These are phyloP conservation scores for Tenodera sinensis DNA, from an alignment of 2,888 invertebrate species.

Conservation along the genomic window DNA sequence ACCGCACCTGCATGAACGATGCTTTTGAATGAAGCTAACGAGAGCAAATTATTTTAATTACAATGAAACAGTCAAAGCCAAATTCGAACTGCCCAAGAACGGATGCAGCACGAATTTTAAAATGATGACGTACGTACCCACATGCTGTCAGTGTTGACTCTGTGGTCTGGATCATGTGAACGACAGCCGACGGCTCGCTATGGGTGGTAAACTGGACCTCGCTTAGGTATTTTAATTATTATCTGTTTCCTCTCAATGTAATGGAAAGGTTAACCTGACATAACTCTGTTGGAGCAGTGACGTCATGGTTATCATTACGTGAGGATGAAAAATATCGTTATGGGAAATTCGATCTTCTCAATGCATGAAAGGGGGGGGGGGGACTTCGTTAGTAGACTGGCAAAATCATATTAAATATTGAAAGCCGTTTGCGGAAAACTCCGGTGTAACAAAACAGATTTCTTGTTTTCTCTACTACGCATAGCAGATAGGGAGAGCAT, in stretches of 20 bases:
- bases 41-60: background rate
- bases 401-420: too few relatives aligned
- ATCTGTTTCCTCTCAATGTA: background rate
- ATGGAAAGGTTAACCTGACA: background rate
- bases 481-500: too few relatives aligned
- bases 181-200: background rate
- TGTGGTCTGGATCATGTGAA: too few relatives aligned
- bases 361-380: background rate
- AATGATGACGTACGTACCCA: too few relatives aligned
- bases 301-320: background rate
- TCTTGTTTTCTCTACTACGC: too few relatives aligned
- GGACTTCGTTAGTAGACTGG: too few relatives aligned
- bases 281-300: background rate
- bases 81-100: background rate
- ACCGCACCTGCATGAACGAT: background rate
- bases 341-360: background rate
- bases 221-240: background rate
- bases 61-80: background rate
- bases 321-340: background rate
- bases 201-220: background rate
- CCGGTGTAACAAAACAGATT: too few relatives aligned
- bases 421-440: too few relatives aligned
- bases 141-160: background rate
- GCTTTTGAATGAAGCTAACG: background rate
- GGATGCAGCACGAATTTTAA: background rate